Percentiles rank a stretch among this genome's conserved stretches.
These are phyloP conservation scores for Seira ritae DNA, from an alignment of 2,888 invertebrate species.

Conservation along the genomic window DNA sequence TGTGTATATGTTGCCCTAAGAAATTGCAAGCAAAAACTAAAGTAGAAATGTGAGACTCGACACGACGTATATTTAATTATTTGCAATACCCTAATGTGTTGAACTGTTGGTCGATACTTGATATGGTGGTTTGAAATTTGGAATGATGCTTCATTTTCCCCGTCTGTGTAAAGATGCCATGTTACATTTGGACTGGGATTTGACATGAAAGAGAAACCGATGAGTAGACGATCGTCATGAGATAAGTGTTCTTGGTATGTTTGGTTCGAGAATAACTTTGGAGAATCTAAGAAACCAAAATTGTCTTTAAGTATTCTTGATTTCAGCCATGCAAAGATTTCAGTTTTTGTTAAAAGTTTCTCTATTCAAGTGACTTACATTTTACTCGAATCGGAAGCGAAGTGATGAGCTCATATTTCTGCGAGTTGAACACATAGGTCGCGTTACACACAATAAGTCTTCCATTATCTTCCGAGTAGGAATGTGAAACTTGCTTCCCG, in stretches of 20 bases:
- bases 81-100: slow-evolving; percentile 17
- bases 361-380: slow-evolving; percentile 24
- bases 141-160: neutral
- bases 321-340: too few relatives aligned
- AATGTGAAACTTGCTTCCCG: neutral
- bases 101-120: slow-evolving; percentile 20
- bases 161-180: slow-evolving; percentile 8
- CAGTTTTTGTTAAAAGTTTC: neutral
- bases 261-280: too few relatives aligned
- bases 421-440: neutral
- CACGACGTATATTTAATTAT: neutral
- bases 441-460: slow-evolving; percentile 27
- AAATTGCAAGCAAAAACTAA: neutral
- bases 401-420: neutral
- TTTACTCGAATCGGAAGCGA: slow-evolving; percentile 18
- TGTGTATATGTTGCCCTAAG: slow-evolving; percentile 29
- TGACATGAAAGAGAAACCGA: slow-evolving; percentile 14
- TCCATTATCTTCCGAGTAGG: slow-evolving; percentile 23
- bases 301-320: too few relatives aligned
- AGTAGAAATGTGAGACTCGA: neutral
- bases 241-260: neutral
- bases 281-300: too few relatives aligned
- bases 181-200: slow-evolving; percentile 24
- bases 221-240: neutral
- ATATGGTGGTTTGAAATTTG: slow-evolving; percentile 13